Conservation (phyloP, 2,888 invertebrate species). For the Phorcus lineatus region DNA sequence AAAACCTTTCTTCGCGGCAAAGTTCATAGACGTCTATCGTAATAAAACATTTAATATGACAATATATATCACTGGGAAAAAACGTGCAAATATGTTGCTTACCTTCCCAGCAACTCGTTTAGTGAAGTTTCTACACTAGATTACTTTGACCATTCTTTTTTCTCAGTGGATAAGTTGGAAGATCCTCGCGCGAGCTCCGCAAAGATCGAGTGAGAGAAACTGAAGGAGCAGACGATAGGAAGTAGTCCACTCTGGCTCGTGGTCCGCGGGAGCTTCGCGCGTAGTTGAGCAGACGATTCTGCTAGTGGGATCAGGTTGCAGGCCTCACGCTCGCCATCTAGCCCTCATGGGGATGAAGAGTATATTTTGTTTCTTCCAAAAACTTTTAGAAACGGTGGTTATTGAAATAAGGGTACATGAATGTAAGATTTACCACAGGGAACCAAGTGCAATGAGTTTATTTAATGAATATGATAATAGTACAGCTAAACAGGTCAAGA, state of each 20-base stretch:
- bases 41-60: too few species aligned
- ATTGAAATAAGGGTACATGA: too few species aligned
- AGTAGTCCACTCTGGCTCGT: neutral
- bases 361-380: neutral
- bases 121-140: neutral
- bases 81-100: neutral
- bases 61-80: too few species aligned
- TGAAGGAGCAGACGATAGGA: neutral
- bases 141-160: neutral
- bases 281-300: conserved; percentile 4
- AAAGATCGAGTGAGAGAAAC: neutral
- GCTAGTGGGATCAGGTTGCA: neutral
- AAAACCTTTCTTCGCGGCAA: too few species aligned
- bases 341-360: neutral
- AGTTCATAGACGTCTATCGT: too few species aligned
- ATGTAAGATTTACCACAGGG: too few species aligned
- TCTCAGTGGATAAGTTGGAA: neutral
- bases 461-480: too few species aligned
- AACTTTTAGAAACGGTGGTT: too few species aligned
- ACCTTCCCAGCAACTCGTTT: neutral
- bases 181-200: conserved; percentile 1
- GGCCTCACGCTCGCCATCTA: neutral
- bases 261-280: conserved; percentile 6
- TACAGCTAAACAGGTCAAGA: too few species aligned
- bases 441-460: too few species aligned